Evolutionary conservation across 2,113 vertebrate genomes (phyloP).

Genomic region (Numenius arquata): DNA sequence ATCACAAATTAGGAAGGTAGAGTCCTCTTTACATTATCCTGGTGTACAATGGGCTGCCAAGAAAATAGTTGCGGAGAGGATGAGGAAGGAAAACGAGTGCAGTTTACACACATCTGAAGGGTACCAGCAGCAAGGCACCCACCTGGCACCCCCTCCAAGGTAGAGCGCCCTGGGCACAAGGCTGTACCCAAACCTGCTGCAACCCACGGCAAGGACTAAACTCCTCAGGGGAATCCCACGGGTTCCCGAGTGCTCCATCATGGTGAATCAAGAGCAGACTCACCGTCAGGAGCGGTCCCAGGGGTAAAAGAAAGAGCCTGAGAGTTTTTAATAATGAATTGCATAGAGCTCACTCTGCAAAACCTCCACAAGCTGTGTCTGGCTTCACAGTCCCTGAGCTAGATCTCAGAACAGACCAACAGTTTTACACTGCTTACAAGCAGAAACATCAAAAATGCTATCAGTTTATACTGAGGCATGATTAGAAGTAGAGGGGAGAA

Average conservation of each 20-base stretch:
- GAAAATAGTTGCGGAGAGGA: neutral
- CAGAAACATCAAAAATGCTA: neutral
- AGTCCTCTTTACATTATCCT: neutral
- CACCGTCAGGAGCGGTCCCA: neutral
- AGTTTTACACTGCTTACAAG: neutral
- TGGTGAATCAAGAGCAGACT: neutral
- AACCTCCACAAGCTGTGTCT: rapidly evolving
- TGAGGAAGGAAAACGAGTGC: neutral
- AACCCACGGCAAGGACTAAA: rapidly evolving
- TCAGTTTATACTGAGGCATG: neutral
- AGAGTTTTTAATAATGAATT: neutral
- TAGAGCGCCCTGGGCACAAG: neutral
- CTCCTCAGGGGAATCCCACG: rapidly evolving
- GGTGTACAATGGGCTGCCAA: neutral
- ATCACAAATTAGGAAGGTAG: neutral
- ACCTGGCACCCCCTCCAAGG: neutral
- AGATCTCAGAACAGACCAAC: neutral
- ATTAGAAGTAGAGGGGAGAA: neutral
- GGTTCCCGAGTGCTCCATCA: neutral
- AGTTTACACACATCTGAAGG: neutral
- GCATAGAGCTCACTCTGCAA: neutral
- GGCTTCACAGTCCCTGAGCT: neutral
- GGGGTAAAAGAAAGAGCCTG: neutral
- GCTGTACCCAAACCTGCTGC: neutral
- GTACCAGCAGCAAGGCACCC: neutral